These are phyloP conservation scores for Bettongia penicillata DNA, from an alignment of 2,113 vertebrate species.

Conservation along the genomic window DNA sequence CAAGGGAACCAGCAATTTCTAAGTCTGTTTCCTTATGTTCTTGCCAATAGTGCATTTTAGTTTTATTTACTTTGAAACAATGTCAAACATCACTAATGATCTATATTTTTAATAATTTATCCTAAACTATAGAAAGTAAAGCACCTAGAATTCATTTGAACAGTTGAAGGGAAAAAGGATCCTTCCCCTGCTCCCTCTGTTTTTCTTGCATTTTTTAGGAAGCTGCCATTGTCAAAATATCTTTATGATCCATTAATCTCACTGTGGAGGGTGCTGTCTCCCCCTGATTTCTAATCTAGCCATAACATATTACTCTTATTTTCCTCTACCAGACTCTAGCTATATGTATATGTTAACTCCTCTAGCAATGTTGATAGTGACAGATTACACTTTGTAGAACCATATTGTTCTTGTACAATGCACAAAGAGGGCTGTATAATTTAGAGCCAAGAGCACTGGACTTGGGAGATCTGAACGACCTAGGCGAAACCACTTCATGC, in stretches of 20 bases:
- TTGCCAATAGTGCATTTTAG: neutral
- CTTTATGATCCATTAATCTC: neutral
- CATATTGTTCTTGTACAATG: neutral
- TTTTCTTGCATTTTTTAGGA: neutral
- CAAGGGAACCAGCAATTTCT: neutral
- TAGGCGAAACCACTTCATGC: neutral
- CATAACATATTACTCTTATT: neutral
- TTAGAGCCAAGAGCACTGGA: neutral
- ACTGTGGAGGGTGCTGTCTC: neutral
- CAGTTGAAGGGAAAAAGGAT: neutral
- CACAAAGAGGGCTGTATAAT: neutral
- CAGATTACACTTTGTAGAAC: neutral
- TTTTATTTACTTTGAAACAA: neutral
- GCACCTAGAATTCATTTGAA: neutral
- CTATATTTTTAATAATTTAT: neutral
- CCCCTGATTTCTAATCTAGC: neutral
- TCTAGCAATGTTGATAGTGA: neutral
- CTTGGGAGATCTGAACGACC: neutral
- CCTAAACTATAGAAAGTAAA: neutral
- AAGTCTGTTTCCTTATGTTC: neutral
- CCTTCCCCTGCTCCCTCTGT: neutral
- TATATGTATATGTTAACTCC: neutral
- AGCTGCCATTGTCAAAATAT: neutral
- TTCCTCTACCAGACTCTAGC: neutral
- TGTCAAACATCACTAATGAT: neutral